Conservation (phyloP, 2,888 invertebrate species). For the Agrotis ipsilon region DNA sequence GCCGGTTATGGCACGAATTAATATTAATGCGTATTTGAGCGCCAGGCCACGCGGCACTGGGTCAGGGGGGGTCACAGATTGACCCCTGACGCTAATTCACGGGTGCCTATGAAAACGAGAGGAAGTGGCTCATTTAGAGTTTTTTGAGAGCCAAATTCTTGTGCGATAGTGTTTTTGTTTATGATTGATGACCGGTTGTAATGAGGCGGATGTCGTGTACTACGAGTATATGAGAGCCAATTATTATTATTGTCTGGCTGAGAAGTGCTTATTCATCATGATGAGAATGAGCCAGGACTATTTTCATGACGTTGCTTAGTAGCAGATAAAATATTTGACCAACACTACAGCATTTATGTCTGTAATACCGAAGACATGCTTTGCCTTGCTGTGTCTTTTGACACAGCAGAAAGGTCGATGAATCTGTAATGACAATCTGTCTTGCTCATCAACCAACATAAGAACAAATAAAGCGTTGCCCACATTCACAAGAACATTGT, state of each 20-base stretch:
- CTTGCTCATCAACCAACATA: too few relatives aligned
- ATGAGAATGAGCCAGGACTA: not conserved
- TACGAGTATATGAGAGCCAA: not conserved
- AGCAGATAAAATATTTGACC: too few relatives aligned
- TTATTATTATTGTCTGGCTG: not conserved
- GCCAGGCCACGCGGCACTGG: constrained; percentile 39
- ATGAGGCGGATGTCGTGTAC: not conserved
- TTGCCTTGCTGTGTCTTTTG: too few relatives aligned
- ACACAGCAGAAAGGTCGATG: not conserved
- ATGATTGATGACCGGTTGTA: not conserved
- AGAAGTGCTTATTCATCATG: not conserved
- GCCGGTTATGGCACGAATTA: constrained; percentile 57
- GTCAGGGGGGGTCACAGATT: constrained; percentile 54
- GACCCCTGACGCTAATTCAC: constrained; percentile 47
- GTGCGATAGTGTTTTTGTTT: constrained; percentile 14
- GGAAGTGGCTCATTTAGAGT: constrained; percentile 34
- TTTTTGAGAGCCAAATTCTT: constrained; percentile 18
- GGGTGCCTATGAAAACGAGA: constrained; percentile 11
- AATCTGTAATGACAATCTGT: not conserved
- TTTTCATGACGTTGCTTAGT: too few relatives aligned
- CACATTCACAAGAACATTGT: not conserved
- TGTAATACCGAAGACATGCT: too few relatives aligned
- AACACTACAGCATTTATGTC: too few relatives aligned
- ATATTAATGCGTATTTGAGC: constrained; percentile 61
- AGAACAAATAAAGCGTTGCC: too few relatives aligned